Percentiles rank a stretch among this genome's conserved stretches.
Evolutionary conservation across 1,140 invertebrate species (phyloP).

Genomic region (Kradibia gibbosae): DNA sequence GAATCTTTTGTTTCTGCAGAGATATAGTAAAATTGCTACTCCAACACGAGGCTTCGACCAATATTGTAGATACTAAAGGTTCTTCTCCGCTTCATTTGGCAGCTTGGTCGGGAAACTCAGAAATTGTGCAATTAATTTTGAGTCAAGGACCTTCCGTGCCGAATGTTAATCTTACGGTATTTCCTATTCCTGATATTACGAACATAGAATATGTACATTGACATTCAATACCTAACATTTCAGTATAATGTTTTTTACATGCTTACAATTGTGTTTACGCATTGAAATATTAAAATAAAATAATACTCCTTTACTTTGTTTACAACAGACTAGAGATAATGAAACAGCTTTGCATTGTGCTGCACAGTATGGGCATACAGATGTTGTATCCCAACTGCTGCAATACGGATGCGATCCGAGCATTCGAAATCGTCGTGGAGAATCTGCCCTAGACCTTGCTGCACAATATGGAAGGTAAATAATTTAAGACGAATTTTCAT

Average conservation of each 20-base stretch:
- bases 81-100: slow-evolving; percentile 91
- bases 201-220: no score
- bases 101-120: slow-evolving; percentile 89
- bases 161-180: slow-evolving; percentile 87
- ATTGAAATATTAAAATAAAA: background rate
- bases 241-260: no score
- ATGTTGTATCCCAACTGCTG: slow-evolving; percentile 89
- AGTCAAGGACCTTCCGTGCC: slow-evolving; percentile 83
- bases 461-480: slow-evolving; percentile 91
- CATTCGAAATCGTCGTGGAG: slow-evolving; percentile 89
- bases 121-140: slow-evolving; percentile 86
- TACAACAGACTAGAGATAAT: slow-evolving; percentile 88
- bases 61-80: slow-evolving; percentile 87
- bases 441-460: slow-evolving; percentile 94
- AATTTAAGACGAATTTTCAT: slow-evolving; percentile 39
- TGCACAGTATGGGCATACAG: slow-evolving; percentile 93
- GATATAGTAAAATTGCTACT: slow-evolving; percentile 90
- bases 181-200: no score
- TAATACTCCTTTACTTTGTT: slow-evolving; percentile 30
- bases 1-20: slow-evolving; percentile 72
- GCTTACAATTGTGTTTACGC: no score
- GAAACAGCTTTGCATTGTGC: slow-evolving; percentile 96
- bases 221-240: no score
- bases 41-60: slow-evolving; percentile 90
- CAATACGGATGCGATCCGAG: slow-evolving; percentile 91